Evolutionary conservation across 2,113 vertebrate species (phyloP), one percentile per base, ranked within the genome.

Genomic region (Osmerus eperlanus): DNA sequence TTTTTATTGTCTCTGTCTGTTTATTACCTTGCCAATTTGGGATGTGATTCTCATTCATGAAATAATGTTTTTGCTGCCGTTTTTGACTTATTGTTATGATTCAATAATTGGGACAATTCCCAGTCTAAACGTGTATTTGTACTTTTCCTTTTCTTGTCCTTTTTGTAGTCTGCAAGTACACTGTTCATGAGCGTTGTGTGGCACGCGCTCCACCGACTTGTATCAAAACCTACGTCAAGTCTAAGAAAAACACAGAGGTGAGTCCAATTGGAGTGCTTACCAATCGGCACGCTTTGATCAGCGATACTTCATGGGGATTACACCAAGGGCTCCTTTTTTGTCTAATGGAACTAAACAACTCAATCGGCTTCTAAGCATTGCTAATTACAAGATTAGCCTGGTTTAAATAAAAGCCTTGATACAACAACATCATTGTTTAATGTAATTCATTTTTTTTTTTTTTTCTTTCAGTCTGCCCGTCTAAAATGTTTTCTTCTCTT

Each of bases 181-280:
- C 95, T 0, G 96, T 95, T 70, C 95, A 97, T 3, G 95, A 97
- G 76, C 94, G 94, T 71, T 95, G 95, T 58, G 95, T 96, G 80
- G 89, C 95, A 19, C 94, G 95, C 70, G 95, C 94, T 2, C 95
- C 94, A 0, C 93, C 92, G 9, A 96, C 95, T 66, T 98, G 95
- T 86, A 97, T 97, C 91, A 96, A 96, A 93, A 96, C 95, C 36
- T 97, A 96, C 0, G 95, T 96, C 81, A 96, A 98, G 86, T 94
- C 95, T 81, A 97, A 95, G 93, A 98, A 96, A 89, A 96, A 96
- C 87, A 92, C 93, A 0, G 94, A 95, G 83, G 97, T 98, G 91
- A 90, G 92, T 90, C 84, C 67, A 80, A 89, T 89, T 82, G 80
- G 81, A 90, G 85, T 81, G 83, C 82, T 85, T 78, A 80, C 73